A percentile compares a stretch with the other conserved stretches of the same genome.
phyloP scores from a whole-genome alignment of 2,113 vertebrate genomes.

The Hiodon alosoides region DNA sequence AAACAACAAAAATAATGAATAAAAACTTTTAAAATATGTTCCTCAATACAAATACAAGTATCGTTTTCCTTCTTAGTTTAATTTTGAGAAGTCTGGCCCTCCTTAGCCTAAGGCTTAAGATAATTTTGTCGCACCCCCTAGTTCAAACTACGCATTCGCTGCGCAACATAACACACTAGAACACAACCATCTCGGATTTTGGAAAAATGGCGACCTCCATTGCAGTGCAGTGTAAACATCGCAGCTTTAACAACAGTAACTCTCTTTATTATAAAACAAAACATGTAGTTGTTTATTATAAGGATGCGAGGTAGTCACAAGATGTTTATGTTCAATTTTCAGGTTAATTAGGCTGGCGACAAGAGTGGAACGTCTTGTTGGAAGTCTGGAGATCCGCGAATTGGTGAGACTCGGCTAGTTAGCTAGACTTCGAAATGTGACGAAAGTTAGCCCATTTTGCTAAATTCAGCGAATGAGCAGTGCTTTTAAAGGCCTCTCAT shows the following conservation, averaged over 20 bases:
- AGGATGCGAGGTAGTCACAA: conserved; percentile 45
- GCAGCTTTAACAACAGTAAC: conserved; percentile 56
- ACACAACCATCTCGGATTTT: not conserved
- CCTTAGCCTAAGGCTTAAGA: too few relatives aligned
- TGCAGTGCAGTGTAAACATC: conserved; percentile 55
- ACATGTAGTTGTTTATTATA: conserved; percentile 52
- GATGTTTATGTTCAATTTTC: conserved; percentile 65
- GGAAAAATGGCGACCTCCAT: conserved; percentile 53
- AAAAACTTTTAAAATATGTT: too few relatives aligned
- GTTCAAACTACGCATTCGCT: not conserved
- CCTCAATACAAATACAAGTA: too few relatives aligned
- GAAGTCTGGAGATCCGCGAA: conserved; percentile 28
- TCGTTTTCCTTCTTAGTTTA: too few relatives aligned
- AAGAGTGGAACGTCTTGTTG: conserved; percentile 22
- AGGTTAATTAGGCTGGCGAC: conserved; percentile 46
- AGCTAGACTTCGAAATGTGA: too few relatives aligned
- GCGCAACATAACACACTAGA: not conserved
- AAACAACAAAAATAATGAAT: too few relatives aligned
- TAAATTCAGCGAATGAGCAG: too few relatives aligned
- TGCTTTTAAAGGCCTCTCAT: too few relatives aligned
- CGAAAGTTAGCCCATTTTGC: too few relatives aligned
- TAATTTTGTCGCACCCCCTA: too few relatives aligned
- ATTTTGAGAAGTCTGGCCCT: too few relatives aligned
- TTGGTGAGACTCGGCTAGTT: not conserved
- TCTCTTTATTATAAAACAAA: conserved; percentile 56